Percentiles rank a stretch among this genome's conserved stretches.
Conservation (phyloP, 2,888 invertebrate genomes). For the Trissonchulus latispiculum region DNA sequence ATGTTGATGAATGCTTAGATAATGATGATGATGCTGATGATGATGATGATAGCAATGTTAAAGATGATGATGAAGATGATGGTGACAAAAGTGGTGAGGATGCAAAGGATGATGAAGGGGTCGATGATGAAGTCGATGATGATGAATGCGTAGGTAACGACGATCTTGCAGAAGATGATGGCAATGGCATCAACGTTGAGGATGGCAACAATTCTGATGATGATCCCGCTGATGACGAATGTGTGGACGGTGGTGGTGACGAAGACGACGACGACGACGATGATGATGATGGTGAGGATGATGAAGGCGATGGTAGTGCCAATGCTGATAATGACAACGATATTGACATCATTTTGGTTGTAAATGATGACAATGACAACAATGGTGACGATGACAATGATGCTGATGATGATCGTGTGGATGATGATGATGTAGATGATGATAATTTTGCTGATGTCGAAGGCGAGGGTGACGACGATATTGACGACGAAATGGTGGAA, state of each 20-base stretch:
- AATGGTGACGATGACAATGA: neutral
- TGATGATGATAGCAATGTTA: neutral
- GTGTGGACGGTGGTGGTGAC: too few relatives aligned
- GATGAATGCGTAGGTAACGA: neutral
- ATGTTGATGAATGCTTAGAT: neutral
- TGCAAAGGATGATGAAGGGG: neutral
- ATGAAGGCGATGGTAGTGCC: too few relatives aligned
- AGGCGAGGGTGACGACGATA: too few relatives aligned
- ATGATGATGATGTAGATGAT: neutral
- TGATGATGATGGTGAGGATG: too few relatives aligned
- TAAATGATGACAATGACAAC: neutral
- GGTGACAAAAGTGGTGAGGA: neutral
- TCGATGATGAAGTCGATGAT: neutral
- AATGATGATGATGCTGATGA: neutral
- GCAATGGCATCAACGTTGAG: too few relatives aligned
- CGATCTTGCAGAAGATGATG: neutral
- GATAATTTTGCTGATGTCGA: neutral
- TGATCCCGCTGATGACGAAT: too few relatives aligned
- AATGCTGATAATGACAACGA: neutral
- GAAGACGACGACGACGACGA: too few relatives aligned
- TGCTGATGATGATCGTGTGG: neutral
- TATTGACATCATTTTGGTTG: neutral
- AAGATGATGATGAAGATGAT: neutral
- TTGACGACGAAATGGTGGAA: neutral
- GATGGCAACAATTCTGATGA: too few relatives aligned